Conservation (phyloP, 1,140 invertebrate genomes). For the Euborellia annulipes region DNA sequence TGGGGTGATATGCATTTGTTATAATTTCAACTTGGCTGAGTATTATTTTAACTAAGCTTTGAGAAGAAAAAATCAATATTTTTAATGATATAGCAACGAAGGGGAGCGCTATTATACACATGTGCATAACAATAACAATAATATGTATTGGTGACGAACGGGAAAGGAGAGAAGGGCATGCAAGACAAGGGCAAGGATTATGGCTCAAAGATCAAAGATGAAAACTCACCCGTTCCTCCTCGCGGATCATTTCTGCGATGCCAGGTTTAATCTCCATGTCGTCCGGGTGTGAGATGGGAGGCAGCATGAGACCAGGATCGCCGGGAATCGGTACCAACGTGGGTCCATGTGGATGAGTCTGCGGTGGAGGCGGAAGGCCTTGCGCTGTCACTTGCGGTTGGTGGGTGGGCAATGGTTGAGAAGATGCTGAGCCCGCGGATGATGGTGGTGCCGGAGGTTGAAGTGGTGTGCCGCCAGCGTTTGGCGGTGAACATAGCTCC, state of each 20-base stretch:
- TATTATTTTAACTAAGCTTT: no score
- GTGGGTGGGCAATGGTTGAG: slow-evolving; percentile 24
- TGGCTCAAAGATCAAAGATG: no score
- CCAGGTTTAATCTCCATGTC: slow-evolving; percentile 83
- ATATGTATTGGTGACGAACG: no score
- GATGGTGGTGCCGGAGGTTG: slow-evolving; percentile 17
- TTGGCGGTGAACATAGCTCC: neutral
- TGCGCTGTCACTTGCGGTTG: slow-evolving; percentile 13
- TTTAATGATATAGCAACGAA: no score
- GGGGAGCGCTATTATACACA: no score
- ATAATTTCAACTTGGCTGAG: no score
- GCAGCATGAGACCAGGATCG: slow-evolving; percentile 13
- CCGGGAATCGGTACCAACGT: slow-evolving; percentile 15
- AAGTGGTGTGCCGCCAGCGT: slow-evolving; percentile 10
- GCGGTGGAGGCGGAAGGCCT: slow-evolving; percentile 21
- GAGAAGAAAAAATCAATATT: no score
- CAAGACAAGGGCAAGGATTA: no score
- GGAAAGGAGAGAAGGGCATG: no score
- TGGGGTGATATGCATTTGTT: no score
- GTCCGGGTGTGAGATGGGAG: slow-evolving; percentile 34
- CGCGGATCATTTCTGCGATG: slow-evolving; percentile 87
- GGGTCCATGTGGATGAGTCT: slow-evolving; percentile 17
- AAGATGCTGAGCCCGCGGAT: slow-evolving; percentile 22
- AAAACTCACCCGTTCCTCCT: slow-evolving; percentile 81
- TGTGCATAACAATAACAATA: no score